These are phyloP conservation scores for Myotis planiceps DNA, from an alignment of 2,797 vertebrate species.

Conservation along the genomic window DNA sequence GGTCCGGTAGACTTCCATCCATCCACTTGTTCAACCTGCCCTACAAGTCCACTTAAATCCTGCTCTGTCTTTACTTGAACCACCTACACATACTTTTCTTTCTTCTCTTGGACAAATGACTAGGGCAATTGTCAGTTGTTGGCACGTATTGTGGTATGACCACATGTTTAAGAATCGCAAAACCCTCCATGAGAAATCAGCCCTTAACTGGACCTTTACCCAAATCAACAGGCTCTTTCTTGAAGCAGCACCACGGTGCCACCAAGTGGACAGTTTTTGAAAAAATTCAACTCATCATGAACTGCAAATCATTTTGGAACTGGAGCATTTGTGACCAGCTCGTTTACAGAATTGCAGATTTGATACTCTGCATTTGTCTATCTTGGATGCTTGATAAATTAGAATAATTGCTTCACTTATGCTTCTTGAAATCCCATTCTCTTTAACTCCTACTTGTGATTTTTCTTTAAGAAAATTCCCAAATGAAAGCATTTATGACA, in stretches of 20 bases:
- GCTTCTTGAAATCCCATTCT: neutral
- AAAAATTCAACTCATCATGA: neutral
- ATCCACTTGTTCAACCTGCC: conserved; percentile 32
- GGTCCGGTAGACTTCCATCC: neutral
- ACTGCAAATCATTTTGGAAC: neutral
- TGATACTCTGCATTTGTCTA: neutral
- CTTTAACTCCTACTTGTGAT: neutral
- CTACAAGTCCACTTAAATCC: conserved; percentile 51
- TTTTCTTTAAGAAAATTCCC: conserved; percentile 39
- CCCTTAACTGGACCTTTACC: neutral
- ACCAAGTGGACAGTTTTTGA: conserved; percentile 69
- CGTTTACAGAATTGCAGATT: neutral
- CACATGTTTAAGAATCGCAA: conserved; percentile 55
- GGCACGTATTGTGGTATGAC: neutral
- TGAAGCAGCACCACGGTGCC: conserved; percentile 62
- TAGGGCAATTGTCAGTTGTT: conserved; percentile 56
- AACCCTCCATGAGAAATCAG: conserved; percentile 30
- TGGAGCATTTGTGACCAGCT: neutral
- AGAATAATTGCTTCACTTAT: neutral
- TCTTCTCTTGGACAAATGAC: neutral
- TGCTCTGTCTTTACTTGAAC: neutral
- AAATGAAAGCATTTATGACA: neutral
- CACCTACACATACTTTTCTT: conserved; percentile 18
- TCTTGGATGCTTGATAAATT: neutral
- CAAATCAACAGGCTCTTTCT: neutral